Conservation (phyloP, 2,888 invertebrate species). For the Drosophila meridionalis region DNA sequence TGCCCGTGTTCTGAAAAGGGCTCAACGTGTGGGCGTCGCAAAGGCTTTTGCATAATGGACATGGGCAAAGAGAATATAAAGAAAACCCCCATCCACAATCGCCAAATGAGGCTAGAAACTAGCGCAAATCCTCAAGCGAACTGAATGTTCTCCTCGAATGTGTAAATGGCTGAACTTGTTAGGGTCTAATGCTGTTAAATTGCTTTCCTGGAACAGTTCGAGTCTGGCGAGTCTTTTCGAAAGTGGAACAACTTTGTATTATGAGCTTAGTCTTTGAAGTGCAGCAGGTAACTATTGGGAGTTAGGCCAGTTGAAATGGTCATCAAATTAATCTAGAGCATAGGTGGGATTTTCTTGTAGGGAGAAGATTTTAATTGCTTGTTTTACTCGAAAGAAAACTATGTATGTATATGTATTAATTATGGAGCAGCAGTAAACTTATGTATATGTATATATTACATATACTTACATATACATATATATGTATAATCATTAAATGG, state of each 20-base stretch:
- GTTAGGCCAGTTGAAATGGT: not conserved
- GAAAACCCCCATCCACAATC: constrained; percentile 34
- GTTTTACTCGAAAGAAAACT: not conserved
- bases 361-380: not conserved
- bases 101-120: constrained; percentile 56
- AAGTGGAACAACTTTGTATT: constrained; percentile 35
- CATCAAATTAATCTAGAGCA: not conserved
- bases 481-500: not conserved
- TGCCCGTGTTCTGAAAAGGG: constrained; percentile 50
- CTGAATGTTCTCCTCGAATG: constrained; percentile 7
- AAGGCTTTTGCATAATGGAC: constrained; percentile 38
- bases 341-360: not conserved
- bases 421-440: not conserved
- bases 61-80: constrained; percentile 4
- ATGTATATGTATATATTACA: no score
- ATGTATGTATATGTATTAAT: not conserved
- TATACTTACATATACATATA: not conserved
- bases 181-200: constrained; percentile 42
- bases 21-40: constrained; percentile 57
- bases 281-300: constrained; percentile 4
- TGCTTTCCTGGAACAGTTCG: constrained; percentile 37
- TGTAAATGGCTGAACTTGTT: constrained; percentile 43
- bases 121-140: constrained; percentile 32
- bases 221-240: constrained; percentile 5
- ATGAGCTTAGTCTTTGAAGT: constrained; percentile 36